Conservation (phyloP, 53 echinoderm and acorn worm genomes). For the Pentamera pediparva region DNA sequence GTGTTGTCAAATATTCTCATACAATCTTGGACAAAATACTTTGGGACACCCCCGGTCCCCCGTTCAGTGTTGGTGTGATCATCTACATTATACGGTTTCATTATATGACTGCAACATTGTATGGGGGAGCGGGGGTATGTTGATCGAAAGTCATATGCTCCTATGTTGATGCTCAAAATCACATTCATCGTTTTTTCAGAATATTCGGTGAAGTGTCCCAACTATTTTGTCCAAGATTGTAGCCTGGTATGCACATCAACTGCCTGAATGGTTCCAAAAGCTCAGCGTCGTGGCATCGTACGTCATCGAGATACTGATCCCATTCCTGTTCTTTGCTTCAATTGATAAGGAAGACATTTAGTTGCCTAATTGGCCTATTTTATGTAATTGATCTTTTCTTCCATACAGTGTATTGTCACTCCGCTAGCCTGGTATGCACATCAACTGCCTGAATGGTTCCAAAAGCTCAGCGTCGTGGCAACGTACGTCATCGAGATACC, state of each 20-base stretch:
- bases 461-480: conserved; percentile 63
- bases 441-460: conserved; percentile 88
- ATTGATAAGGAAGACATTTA: conserved; percentile 40
- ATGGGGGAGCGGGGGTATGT: no score
- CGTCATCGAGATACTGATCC: conserved; percentile 76
- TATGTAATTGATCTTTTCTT: background rate
- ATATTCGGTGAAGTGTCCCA: no score
- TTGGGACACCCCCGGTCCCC: no score
- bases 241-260: conserved; percentile 90
- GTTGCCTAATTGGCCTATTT: background rate
- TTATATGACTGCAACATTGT: no score
- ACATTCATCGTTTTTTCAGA: no score
- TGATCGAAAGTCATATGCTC: no score
- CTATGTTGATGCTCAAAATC: no score
- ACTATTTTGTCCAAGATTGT: no score
- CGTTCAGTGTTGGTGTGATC: no score
- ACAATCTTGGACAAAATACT: no score
- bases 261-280: conserved; percentile 87
- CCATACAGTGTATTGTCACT: conserved; percentile 71
- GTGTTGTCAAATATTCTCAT: background rate
- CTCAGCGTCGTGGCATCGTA: conserved; percentile 68
- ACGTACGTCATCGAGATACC: conserved; percentile 84
- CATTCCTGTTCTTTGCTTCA: conserved; percentile 89
- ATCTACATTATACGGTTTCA: no score
- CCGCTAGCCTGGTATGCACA: conserved; percentile 90